Base-by-base conservation (phyloP, 2,113 vertebrate species). In the Campylorhamphus procurvoides region DNA sequence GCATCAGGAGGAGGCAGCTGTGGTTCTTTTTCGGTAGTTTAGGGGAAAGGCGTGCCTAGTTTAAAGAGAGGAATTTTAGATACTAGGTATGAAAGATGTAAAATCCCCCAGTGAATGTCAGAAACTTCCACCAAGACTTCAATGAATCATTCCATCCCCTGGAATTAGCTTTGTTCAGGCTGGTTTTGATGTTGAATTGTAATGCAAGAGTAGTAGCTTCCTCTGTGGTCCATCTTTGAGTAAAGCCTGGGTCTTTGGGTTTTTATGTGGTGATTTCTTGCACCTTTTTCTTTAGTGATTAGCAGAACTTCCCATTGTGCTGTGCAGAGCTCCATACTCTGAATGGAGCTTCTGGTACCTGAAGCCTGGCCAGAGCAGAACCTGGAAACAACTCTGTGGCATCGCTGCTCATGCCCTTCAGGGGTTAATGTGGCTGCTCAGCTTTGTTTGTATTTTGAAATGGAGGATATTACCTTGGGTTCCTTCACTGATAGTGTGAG, bases 291-390 rank as follows among this genome's bases (percentile, higher is more conserved):
- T 55, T 64, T 5, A 0, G 9, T 25, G 49, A 40, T 59, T 5
- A 91, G 62, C 27, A 68, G 66, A 63, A 52, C 16, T 87, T 89
- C 10, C 37, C 17, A 4, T 81, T 63, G 35, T 17, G 5, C 55
- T 1, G 2, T 2, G 10, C 68, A 74, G 71, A 79, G 22, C 62
- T 15, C 6, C 1, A 2, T 28, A 8, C 14, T 44, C 18, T 0
- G 0, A 12, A 6, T 16, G 7, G 24, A 56, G 12, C 25, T 82
- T 49, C 9, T 59, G 39, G n/a, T 55, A 39, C 44, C 25, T 44
- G 14, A 11, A 40, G 13, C 1, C 3, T 49, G 40, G 14, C 19
- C 40, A 50, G 68, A 66, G 60, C 55, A 81, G 73, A 87, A 29
- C 46, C 37, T 55, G 29, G 81, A 29, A 55, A 12, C 20, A 42